Percentiles rank a stretch among this genome's conserved stretches.
These are phyloP conservation scores for Chaetops frenatus DNA, from an alignment of 2,113 vertebrate species.

Conservation along the genomic window DNA sequence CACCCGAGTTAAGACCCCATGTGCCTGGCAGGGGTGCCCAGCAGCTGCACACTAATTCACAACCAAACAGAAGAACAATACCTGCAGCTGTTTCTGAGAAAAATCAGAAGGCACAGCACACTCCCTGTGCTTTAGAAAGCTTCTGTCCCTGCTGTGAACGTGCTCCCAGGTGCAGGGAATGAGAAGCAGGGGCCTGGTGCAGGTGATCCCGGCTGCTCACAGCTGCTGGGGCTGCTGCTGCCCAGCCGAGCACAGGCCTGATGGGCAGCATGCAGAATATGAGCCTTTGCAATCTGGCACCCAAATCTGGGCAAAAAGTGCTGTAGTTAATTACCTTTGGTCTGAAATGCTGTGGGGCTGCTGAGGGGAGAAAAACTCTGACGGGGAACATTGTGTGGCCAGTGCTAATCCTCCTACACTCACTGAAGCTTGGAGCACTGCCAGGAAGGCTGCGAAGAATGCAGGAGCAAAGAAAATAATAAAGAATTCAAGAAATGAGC, in stretches of 20 bases:
- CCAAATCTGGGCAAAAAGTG: not conserved
- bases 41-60: not conserved
- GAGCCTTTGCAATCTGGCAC: not conserved
- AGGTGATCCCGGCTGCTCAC: not conserved
- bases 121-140: accelerated
- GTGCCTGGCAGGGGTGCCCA: not conserved
- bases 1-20: accelerated
- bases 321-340: not conserved
- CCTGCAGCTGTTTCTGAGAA: not conserved
- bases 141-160: not conserved
- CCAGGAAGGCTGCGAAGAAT: not conserved
- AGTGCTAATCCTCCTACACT: not conserved
- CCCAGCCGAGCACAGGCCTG: not conserved
- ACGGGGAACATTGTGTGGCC: accelerated
- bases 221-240: not conserved
- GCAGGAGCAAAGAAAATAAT: not conserved
- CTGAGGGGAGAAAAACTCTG: not conserved
- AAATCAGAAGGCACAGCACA: accelerated
- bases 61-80: not conserved
- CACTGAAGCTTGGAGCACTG: not conserved
- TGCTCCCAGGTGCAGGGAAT: not conserved
- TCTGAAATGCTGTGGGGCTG: not conserved
- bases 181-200: not conserved
- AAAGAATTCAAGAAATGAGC: not conserved
- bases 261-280: accelerated